Percentiles rank a stretch among this genome's conserved stretches.
Evolutionary conservation across 2,888 invertebrate species (phyloP).

Genomic region (Allacma fusca): DNA sequence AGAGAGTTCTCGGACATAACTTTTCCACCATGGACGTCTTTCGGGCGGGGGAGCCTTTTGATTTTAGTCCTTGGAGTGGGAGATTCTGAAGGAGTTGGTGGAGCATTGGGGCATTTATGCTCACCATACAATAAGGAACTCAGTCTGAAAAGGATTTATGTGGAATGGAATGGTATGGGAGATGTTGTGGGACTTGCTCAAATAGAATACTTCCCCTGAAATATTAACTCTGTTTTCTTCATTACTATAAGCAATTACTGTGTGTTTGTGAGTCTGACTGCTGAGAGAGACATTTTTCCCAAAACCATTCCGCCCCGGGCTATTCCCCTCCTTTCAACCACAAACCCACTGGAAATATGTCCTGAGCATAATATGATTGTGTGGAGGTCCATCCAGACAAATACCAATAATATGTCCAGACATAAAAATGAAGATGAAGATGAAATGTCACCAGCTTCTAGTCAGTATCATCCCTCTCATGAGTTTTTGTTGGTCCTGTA

Average conservation of each 20-base stretch:
- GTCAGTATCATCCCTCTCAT: too few relatives aligned
- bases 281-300: not conserved
- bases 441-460: too few relatives aligned
- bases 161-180: not conserved
- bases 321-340: not conserved
- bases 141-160: not conserved
- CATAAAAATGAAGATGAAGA: too few relatives aligned
- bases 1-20: not conserved
- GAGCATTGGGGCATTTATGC: not conserved
- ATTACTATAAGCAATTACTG: constrained; percentile 16
- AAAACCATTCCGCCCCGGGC: constrained; percentile 18
- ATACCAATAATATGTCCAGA: too few relatives aligned
- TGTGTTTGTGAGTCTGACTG: not conserved
- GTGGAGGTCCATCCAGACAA: not conserved
- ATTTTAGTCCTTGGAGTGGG: too few relatives aligned
- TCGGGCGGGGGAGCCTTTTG: too few relatives aligned
- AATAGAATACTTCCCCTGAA: constrained; percentile 27
- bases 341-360: not conserved
- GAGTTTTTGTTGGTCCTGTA: too few relatives aligned
- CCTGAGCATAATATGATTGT: not conserved
- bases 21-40: too few relatives aligned
- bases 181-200: not conserved
- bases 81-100: too few relatives aligned
- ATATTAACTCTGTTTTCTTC: constrained; percentile 39
- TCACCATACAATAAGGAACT: not conserved